Conservation (phyloP, 2,797 vertebrate species). For the Chaunax sp. region DNA sequence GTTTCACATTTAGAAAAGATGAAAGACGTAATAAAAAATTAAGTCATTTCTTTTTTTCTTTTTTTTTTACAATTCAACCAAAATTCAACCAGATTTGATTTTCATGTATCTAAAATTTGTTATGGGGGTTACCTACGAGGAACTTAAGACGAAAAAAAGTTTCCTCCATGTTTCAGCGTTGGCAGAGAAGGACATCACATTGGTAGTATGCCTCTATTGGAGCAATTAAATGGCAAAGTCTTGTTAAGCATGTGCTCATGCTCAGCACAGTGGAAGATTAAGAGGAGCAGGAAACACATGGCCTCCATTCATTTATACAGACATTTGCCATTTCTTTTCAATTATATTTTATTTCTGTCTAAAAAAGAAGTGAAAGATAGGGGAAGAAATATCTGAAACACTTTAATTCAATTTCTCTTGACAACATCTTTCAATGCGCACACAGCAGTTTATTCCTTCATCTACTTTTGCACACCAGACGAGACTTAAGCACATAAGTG, state of each 20-base stretch:
- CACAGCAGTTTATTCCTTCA: constrained; percentile 31
- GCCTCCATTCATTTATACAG: constrained; percentile 11
- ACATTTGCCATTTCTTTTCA: constrained; percentile 12
- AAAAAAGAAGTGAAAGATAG: neutral
- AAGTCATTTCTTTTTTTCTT: constrained; percentile 57
- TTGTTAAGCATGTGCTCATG: constrained; percentile 69
- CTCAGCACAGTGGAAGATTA: constrained; percentile 59
- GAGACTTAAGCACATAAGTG: constrained; percentile 61
- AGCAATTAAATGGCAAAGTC: constrained; percentile 78
- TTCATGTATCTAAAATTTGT: constrained; percentile 54
- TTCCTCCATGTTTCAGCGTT: constrained; percentile 33
- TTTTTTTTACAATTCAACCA: constrained; percentile 57
- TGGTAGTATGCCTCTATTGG: constrained; percentile 79
- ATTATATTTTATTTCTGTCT: neutral
- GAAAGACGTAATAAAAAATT: constrained; percentile 59
- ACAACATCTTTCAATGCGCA: constrained; percentile 18
- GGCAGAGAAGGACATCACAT: constrained; percentile 71
- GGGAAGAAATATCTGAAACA: constrained; percentile 12
- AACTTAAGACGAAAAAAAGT: constrained; percentile 46
- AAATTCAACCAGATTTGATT: constrained; percentile 44
- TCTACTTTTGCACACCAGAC: constrained; percentile 44
- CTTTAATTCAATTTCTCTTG: neutral
- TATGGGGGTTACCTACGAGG: constrained; percentile 19
- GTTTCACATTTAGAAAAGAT: constrained; percentile 44
- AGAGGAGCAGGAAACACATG: constrained; percentile 49